Conservation (phyloP, 1,140 invertebrate species). For the Meloidogyne hapla region DNA sequence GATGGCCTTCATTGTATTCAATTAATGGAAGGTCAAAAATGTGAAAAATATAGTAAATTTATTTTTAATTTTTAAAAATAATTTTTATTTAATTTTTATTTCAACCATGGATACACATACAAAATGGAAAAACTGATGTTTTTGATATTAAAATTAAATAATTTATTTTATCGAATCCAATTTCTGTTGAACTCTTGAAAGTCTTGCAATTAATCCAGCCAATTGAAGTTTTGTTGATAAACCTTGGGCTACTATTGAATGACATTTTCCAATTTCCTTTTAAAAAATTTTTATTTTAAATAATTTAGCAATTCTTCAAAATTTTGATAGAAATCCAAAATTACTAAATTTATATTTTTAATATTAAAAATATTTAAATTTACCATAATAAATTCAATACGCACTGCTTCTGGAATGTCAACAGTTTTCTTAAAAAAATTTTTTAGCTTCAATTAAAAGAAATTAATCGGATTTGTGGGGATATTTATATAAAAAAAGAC, state of each 20-base stretch:
- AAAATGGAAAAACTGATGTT: constrained; percentile 50
- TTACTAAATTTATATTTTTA: neutral
- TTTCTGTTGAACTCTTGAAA: constrained; percentile 26
- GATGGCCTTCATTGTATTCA: constrained; percentile 43
- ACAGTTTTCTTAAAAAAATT: constrained; percentile 22
- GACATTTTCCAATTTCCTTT: constrained; percentile 42
- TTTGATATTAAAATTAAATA: constrained; percentile 10
- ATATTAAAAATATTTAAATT: too few species aligned
- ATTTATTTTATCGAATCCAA: constrained; percentile 11
- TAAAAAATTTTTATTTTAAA: neutral
- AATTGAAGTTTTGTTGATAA: constrained; percentile 37
- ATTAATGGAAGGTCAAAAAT: constrained; percentile 16
- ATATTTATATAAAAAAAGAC: too few species aligned
- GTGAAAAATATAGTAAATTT: constrained; percentile 42
- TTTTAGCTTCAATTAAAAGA: neutral
- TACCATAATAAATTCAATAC: constrained; percentile 42
- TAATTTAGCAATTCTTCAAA: neutral
- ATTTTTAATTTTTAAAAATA: constrained; percentile 1
- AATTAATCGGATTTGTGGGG: neutral
- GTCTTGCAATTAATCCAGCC: constrained; percentile 32
- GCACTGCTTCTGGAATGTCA: constrained; percentile 35
- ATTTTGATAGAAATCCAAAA: too few species aligned
- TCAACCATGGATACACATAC: constrained; percentile 52
- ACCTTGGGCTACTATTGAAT: constrained; percentile 33
- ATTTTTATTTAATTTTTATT: constrained; percentile 37